These are phyloP conservation scores for Stigmatopora nigra DNA, from an alignment of 2,113 vertebrate genomes.

Conservation along the genomic window DNA sequence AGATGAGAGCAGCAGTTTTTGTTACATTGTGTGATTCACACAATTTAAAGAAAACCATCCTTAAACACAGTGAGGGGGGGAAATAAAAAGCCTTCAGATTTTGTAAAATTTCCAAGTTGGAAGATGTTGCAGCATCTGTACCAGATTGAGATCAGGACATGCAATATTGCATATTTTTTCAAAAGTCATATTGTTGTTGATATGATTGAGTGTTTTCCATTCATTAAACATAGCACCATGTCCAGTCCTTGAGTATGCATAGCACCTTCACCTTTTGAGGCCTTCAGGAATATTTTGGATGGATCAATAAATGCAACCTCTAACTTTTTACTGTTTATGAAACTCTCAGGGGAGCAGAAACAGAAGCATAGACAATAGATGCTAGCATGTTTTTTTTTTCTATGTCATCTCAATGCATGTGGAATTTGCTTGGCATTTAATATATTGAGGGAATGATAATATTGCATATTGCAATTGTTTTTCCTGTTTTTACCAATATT, in stretches of 20 bases:
- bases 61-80: background rate
- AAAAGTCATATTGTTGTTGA: no score
- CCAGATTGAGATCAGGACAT: no score
- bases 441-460: background rate
- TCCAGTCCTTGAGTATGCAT: no score
- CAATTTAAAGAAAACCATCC: background rate
- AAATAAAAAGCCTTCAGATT: no score
- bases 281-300: background rate
- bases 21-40: background rate
- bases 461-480: background rate
- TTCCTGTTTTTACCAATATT: slow-evolving; percentile 22
- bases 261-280: background rate
- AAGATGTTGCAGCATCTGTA: no score
- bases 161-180: no score
- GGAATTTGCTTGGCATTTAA: background rate
- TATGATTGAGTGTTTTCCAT: no score
- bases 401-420: background rate
- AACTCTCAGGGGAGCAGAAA: background rate
- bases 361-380: background rate
- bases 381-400: background rate
- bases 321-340: slow-evolving; percentile 1
- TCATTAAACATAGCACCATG: no score
- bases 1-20: background rate
- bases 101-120: no score
- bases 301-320: slow-evolving; percentile 11